Conservation (phyloP, 2,797 vertebrate species). For the Sciaenops ocellatus region DNA sequence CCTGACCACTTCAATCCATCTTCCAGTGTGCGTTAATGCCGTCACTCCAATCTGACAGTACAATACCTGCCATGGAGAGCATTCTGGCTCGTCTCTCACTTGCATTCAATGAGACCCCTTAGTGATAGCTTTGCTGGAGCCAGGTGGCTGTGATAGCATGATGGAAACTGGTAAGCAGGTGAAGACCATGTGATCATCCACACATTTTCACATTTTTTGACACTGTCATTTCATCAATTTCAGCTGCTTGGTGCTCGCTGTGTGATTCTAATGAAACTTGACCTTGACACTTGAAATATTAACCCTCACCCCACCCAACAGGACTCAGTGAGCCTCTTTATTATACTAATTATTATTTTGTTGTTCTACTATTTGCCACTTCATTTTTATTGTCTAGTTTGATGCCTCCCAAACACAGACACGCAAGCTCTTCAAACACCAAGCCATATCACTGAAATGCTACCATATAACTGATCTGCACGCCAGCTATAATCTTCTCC, state of each 20-base stretch:
- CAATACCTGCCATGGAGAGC: background rate
- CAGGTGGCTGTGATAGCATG: background rate
- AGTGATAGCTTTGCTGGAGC: background rate
- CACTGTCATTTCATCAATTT: conserved; percentile 7
- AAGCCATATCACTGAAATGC: conserved; percentile 32
- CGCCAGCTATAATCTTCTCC: conserved; percentile 48
- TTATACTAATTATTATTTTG: conserved; percentile 6
- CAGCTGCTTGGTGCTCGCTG: background rate
- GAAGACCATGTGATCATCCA: background rate
- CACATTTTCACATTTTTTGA: conserved; percentile 13
- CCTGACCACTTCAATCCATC: conserved; percentile 10
- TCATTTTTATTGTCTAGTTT: conserved; percentile 22
- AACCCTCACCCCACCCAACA: background rate
- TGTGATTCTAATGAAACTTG: background rate
- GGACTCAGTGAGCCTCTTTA: background rate
- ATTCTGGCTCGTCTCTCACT: background rate
- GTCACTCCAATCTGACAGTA: conserved; percentile 10
- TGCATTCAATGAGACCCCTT: background rate
- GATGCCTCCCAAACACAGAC: conserved; percentile 5
- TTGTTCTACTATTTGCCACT: conserved; percentile 23
- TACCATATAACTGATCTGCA: conserved; percentile 45
- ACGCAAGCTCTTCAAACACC: conserved; percentile 27
- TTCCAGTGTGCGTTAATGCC: background rate
- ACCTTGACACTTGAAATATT: background rate
- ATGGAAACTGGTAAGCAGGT: background rate